These are phyloP conservation scores for Acronicta alni DNA, from an alignment of 2,888 invertebrate species.

Conservation along the genomic window DNA sequence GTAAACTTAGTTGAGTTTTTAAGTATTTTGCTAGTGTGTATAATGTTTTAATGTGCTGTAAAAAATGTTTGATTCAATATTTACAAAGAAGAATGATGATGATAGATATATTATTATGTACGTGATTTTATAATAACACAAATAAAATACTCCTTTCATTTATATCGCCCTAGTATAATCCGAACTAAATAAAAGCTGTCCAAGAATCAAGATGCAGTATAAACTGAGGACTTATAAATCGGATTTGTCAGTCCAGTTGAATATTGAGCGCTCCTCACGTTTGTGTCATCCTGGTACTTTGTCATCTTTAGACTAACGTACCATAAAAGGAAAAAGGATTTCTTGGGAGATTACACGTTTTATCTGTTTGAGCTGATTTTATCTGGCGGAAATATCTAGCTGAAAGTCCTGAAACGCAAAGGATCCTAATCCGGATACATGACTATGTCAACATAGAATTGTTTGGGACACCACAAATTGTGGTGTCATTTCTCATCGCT, in stretches of 20 bases:
- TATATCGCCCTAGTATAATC: not conserved
- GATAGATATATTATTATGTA: no score
- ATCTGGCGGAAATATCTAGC: slow-evolving; percentile 3
- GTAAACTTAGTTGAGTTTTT: no score
- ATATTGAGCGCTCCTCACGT: slow-evolving; percentile 12
- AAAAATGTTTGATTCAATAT: no score
- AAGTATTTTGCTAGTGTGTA: no score
- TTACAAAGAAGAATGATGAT: no score
- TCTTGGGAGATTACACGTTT: slow-evolving; percentile 11
- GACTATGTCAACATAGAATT: no score
- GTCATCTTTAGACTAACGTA: slow-evolving; percentile 13
- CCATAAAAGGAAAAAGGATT: slow-evolving; percentile 9
- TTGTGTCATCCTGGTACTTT: slow-evolving; percentile 21
- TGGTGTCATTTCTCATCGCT: no score
- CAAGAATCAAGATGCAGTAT: not conserved
- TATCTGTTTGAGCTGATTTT: slow-evolving; percentile 10
- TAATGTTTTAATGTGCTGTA: no score
- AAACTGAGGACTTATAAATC: slow-evolving; percentile 6
- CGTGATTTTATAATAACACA: no score
- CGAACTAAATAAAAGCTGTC: not conserved
- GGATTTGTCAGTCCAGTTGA: slow-evolving; percentile 10
- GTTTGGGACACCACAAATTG: no score
- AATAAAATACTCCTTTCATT: not conserved
- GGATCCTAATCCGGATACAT: no score
- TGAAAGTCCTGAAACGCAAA: no score